Evolutionary conservation across 2,113 vertebrate species (phyloP).

Genomic region (Tychaedon coryphoeus): DNA sequence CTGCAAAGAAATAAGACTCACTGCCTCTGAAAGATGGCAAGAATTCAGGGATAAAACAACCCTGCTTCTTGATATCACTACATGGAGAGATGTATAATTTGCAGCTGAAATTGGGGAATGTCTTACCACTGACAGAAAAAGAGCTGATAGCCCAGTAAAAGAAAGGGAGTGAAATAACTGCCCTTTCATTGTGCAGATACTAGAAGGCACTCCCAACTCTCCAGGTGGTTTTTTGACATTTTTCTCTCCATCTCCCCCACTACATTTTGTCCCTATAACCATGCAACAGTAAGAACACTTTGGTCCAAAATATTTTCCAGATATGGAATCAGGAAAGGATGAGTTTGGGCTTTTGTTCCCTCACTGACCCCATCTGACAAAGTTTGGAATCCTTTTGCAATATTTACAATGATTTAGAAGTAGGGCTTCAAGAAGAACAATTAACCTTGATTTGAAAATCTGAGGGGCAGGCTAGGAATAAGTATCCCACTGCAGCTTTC

Average conservation of each 20-base stretch:
- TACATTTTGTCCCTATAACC: background rate
- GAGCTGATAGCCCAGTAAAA: background rate
- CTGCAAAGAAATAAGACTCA: background rate
- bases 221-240: background rate
- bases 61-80: background rate
- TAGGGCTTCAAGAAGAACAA: background rate
- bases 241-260: background rate
- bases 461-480: background rate
- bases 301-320: background rate
- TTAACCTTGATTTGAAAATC: conserved; percentile 17
- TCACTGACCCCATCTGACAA: background rate
- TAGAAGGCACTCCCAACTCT: background rate
- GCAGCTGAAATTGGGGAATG: background rate
- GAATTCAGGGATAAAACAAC: background rate
- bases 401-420: background rate
- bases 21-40: background rate
- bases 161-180: background rate
- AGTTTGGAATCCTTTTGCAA: background rate
- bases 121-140: background rate
- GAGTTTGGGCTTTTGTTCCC: background rate
- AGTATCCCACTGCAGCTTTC: background rate
- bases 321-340: background rate
- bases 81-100: background rate
- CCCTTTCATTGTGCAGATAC: background rate
- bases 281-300: background rate